Base-by-base conservation (phyloP, 2,113 vertebrate species). In the Toxostoma redivivum region DNA sequence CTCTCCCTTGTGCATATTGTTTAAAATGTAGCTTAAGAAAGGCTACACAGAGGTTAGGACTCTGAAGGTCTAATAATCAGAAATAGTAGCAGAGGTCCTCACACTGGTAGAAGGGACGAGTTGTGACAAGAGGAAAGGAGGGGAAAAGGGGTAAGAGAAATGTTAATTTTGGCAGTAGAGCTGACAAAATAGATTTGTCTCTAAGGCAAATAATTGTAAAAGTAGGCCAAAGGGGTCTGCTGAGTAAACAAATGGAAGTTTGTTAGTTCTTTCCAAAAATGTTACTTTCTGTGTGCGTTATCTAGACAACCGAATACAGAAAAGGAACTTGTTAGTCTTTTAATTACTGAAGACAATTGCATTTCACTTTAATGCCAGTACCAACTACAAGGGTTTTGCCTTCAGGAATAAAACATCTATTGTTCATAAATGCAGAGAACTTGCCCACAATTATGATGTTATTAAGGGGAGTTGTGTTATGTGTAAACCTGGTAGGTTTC, bases 161-260 rank as follows among this genome's bases (percentile, higher is more conserved):
- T 92, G 88, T 96, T 96, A 89, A 93, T 96, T 95, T 61, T 96
- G 94, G 96, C 92, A 86, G 50, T 53, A 4, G 5, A 94, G 86
- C 91, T 97, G 90, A 83, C 86, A 86, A 82, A 92, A 90, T 57
- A 74, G 71, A 95, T 96, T 94, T 94, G 85, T 94, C 95, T 96
- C 78, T 50, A 66, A 86, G 84, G 69, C 72, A 64, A 70, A 47
- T 51, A 88, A 80, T 88, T 96, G 78, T 95, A 95, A 93, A 97
- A 95, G 65, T 93, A 95, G 90, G 88, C 79, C 90, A 95, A 86
- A 94, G 69, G 56, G 81, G 76, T 93, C 79, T 94, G 58, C 69
- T 90, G 72, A 88, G 71, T 92, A 97, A 97, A 96, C 94, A 96
- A 91, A 91, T 94, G 80, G 48, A 95, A 95, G 88, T 97, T 96